Conservation (phyloP, 2,888 invertebrate species). For the Acanthacorydalis orientalis region DNA sequence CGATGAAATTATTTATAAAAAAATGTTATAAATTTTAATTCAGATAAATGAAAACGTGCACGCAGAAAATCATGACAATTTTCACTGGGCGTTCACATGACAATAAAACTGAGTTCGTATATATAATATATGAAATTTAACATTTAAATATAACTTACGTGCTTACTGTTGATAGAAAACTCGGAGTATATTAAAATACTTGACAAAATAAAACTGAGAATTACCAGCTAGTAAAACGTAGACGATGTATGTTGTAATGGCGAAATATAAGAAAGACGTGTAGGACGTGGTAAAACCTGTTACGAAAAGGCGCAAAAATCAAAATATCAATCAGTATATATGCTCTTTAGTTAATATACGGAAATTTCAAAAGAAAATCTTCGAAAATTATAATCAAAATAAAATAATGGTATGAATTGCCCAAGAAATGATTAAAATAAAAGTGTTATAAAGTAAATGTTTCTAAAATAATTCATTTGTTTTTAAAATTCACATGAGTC, state of each 20-base stretch:
- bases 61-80: no score
- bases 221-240: background rate
- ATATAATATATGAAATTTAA: background rate
- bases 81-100: no score
- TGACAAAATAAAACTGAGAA: background rate
- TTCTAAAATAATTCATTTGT: constrained; percentile 6
- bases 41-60: no score
- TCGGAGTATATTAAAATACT: background rate
- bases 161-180: constrained; percentile 27
- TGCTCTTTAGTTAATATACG: background rate
- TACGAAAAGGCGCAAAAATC: constrained; percentile 6
- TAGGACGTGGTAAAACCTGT: constrained; percentile 5
- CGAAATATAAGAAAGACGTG: constrained; percentile 3
- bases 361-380: constrained; percentile 1
- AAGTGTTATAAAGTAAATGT: constrained; percentile 1
- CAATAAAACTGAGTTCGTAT: no score
- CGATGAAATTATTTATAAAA: no score
- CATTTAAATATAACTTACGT: constrained; percentile 21
- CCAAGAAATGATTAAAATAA: background rate
- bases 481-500: background rate
- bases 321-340: background rate
- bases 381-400: background rate
- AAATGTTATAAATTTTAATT: no score
- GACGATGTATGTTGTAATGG: constrained; percentile 1
- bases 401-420: constrained; percentile 1